Evolutionary conservation across 2,888 invertebrate species (phyloP), one percentile per base, ranked within the genome.

Genomic region (Tanytarsus gracilentus): DNA sequence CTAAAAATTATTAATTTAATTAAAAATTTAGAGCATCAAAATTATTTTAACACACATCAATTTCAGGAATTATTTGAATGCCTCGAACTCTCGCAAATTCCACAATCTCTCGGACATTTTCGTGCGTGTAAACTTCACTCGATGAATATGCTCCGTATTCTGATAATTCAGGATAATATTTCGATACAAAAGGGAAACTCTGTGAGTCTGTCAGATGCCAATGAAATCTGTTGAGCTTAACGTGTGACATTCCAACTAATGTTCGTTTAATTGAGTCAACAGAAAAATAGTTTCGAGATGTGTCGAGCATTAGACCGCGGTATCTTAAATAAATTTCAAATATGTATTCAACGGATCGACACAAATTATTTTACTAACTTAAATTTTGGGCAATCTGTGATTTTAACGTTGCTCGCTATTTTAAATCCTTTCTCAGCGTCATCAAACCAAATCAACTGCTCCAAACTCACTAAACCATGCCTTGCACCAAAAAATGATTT

Each of bases 161-260:
- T 0, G 88, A 85, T 69, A 92, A 75, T 69, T 88, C 83, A 0
- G 91, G 91, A 59, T 83, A 85, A 63, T 81, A 78, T 25, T 82
- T 80, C 3, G 89, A 81, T 63, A 85, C 82, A 70, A 90, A 84
- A 0, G 96, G 95, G 73, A 95, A 95, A 65, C 93, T 91, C 71
- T 95, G 93, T n/a, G 93, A 90, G 71, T 96, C 96, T 4, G 85
- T 85, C 29, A 88, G 78, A 68, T 91, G 89, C 95, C 95, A 95
- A 69, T 96, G 95, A 69, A 96, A 87, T 1, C 90, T 88, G 74
- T 96, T 96, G 64, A 95, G 72, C 72, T 96, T 96, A 66, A 84
- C 83, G 49, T 88, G 83, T 0, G 88, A 84, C 95, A 96, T 94
- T 3, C 87, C 93, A 62, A 89, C 85, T 67, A 96, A 75, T 8